Percentiles rank a stretch among this genome's conserved stretches.
Conservation (phyloP, 2,797 vertebrate genomes). For the Fratercula arctica region DNA sequence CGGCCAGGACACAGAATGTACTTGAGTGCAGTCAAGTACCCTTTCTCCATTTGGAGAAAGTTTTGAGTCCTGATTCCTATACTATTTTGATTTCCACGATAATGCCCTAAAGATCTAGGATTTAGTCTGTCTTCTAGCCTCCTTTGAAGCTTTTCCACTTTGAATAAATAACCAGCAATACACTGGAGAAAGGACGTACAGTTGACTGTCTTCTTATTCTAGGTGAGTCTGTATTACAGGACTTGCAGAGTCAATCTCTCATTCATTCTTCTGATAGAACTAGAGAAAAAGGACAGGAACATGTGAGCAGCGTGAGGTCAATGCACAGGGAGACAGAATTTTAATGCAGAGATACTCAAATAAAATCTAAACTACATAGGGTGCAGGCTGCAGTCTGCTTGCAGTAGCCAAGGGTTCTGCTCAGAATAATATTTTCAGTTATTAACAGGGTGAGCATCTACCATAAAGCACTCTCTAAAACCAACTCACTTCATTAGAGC, state of each 20-base stretch:
- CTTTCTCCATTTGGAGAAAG: not conserved
- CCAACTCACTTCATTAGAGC: not conserved
- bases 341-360: not conserved
- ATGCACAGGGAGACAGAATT: not conserved
- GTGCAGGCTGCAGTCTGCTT: not conserved
- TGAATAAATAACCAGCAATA: not conserved
- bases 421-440: not conserved
- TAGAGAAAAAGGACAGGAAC: not conserved
- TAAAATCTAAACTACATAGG: not conserved
- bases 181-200: not conserved
- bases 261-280: not conserved
- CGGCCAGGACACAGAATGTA: not conserved
- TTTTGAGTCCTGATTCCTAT: not conserved
- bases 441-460: not conserved
- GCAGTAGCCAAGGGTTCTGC: not conserved
- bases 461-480: not conserved
- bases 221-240: not conserved
- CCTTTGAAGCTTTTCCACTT: not conserved
- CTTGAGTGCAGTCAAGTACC: not conserved
- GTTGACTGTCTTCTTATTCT: not conserved
- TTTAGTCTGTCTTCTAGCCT: not conserved
- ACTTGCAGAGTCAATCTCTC: not conserved
- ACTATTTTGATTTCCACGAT: not conserved
- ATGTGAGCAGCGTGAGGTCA: not conserved
- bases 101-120: not conserved